Evolutionary conservation across 2,113 vertebrate species (phyloP), one percentile per base, ranked within the genome.

Genomic region (Chaetodon auriga): DNA sequence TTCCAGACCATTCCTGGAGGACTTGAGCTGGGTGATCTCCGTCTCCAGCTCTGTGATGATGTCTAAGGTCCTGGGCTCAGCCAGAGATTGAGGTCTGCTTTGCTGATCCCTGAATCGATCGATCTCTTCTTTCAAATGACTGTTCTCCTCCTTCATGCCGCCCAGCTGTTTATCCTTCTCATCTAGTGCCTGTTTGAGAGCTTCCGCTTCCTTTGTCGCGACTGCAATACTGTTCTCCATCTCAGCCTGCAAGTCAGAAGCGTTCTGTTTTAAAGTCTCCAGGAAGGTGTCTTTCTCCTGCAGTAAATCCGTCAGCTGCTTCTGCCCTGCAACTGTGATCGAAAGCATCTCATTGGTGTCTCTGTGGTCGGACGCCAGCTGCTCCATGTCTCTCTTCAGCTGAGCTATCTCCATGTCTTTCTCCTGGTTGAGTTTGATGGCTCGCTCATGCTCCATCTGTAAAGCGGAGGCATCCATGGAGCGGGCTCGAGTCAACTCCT

Each of bases 71-170:
- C 95, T 96, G 1, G 97, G 97, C 66, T 98, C 98, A 12, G 96
- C 89, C 57, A 90, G 78, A 30, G 92, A 82, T 0, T 76, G 88
- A 0, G 95, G 93, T 79, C 97, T 94, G 88, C 95, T 97, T 35
- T 99, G 98, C 81, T 99, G 97, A 76, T 99, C 98, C 63, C 95
- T 92, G 57, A 99, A 76, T 0, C 97, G 95, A 53, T 99, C 98
- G 0, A 99, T 96, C 90, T 99, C 97, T 90, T 99, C 98, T 70
- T 98, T 97, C 63, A 99, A 92, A 80, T 99, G 98, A 82, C 96
- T 99, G 87, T 98, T 99, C 89, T 99, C 97, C 88, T 99, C 98
- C 79, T 99, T 99, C 98, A 99, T 99, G 12, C 91, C 89, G 0
- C 96, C 96, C 65, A 99, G 94, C 75, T 92, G 96, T 84, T 90